Conservation (phyloP, 2,888 invertebrate genomes). For the Sphaeridia pumilis region DNA sequence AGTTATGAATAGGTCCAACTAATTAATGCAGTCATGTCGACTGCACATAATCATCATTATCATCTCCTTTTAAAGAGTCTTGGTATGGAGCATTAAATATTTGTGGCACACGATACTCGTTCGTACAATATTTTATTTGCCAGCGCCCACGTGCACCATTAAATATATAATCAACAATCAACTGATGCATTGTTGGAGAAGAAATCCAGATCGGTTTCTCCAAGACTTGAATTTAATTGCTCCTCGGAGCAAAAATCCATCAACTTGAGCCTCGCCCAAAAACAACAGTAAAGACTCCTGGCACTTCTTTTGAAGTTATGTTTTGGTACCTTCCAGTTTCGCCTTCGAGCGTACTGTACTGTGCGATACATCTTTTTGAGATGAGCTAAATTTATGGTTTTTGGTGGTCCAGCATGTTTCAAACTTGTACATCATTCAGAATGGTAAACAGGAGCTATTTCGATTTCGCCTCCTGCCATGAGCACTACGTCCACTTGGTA, state of each 20-base stretch:
- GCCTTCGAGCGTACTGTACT: too few relatives aligned
- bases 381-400: slow-evolving; percentile 1
- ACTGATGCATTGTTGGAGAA: too few relatives aligned
- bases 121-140: neutral
- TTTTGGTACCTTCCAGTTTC: neutral
- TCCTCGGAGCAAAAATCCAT: slow-evolving; percentile 16
- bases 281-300: neutral
- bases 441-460: slow-evolving; percentile 1
- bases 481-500: too few relatives aligned
- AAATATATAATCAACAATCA: too few relatives aligned
- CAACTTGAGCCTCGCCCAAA: slow-evolving; percentile 17
- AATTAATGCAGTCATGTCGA: slow-evolving; percentile 9
- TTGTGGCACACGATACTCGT: neutral
- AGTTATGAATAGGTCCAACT: slow-evolving; percentile 13
- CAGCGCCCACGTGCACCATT: slow-evolving; percentile 2
- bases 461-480: neutral
- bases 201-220: neutral
- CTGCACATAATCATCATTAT: neutral
- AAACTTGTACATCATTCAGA: neutral
- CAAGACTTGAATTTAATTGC: slow-evolving; percentile 18
- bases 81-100: neutral
- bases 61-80: neutral
- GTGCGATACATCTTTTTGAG: slow-evolving; percentile 1
- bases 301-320: neutral
- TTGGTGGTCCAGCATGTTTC: too few relatives aligned